These are phyloP conservation scores for Bombus haemorrhoidalis DNA, from an alignment of 1,140 invertebrate species.

Conservation along the genomic window DNA sequence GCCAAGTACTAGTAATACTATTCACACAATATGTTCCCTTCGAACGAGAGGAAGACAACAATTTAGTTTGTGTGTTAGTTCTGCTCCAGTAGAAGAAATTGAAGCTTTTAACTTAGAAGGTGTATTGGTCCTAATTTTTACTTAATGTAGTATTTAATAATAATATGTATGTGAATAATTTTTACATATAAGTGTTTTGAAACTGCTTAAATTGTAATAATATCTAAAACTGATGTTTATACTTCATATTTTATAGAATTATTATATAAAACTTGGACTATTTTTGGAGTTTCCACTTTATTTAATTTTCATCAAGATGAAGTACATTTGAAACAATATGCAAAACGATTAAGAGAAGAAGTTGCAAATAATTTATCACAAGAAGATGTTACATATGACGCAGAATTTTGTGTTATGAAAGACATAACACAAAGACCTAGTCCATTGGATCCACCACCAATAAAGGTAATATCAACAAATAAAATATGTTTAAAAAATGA, in stretches of 20 bases:
- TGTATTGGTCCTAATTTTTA: neutral
- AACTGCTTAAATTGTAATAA: neutral
- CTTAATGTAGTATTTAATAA: neutral
- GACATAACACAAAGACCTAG: slow-evolving; percentile 40
- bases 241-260: slow-evolving; percentile 45
- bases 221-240: neutral
- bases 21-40: slow-evolving; percentile 4
- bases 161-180: neutral
- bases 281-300: slow-evolving; percentile 72
- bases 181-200: neutral
- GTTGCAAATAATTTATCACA: slow-evolving; percentile 67
- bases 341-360: slow-evolving; percentile 75
- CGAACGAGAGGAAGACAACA: slow-evolving; percentile 30
- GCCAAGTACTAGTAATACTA: neutral
- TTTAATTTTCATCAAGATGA: slow-evolving; percentile 71
- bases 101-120: slow-evolving; percentile 18
- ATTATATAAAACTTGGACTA: slow-evolving; percentile 71
- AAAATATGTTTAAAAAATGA: slow-evolving; percentile 6
- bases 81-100: neutral
- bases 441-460: slow-evolving; percentile 58
- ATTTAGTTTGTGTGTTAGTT: slow-evolving; percentile 25
- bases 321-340: slow-evolving; percentile 72
- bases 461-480: slow-evolving; percentile 63
- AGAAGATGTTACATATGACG: slow-evolving; percentile 71
- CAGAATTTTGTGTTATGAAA: slow-evolving; percentile 66